Percentiles rank a stretch among this genome's conserved stretches.
Conservation (phyloP, 2,888 invertebrate species). For the Atethmia centrago region DNA sequence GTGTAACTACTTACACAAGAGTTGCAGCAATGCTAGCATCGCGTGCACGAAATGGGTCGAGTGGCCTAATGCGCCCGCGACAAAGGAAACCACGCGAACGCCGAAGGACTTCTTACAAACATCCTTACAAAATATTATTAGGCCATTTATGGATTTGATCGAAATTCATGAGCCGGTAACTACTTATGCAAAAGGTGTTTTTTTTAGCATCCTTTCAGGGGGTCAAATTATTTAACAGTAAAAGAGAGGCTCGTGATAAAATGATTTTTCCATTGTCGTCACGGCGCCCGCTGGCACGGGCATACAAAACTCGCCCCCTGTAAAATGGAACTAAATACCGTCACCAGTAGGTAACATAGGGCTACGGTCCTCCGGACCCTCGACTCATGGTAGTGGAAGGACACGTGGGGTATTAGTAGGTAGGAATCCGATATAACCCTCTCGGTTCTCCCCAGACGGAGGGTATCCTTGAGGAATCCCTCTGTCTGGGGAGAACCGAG, state of each 20-base stretch:
- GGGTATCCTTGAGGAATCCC: too few species aligned
- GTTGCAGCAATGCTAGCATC: constrained; percentile 50
- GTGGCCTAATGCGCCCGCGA: constrained; percentile 37
- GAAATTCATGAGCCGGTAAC: not conserved
- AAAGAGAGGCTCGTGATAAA: not conserved
- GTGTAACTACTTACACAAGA: constrained; percentile 38
- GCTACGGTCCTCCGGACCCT: too few species aligned
- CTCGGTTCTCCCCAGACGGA: not conserved
- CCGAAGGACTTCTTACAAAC: constrained; percentile 53
- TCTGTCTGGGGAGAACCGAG: too few species aligned
- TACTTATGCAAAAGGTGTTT: not conserved
- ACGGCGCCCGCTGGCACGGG: too few species aligned
- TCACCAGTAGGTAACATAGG: not conserved
- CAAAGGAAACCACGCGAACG: constrained; percentile 38
- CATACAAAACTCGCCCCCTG: too few species aligned
- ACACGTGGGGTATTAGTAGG: not conserved
- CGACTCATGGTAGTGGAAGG: too few species aligned
- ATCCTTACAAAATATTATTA: constrained; percentile 48
- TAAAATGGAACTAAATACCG: not conserved
- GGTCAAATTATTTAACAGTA: not conserved
- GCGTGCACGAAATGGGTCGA: constrained; percentile 62
- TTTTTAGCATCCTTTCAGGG: not conserved
- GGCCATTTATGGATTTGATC: not conserved
- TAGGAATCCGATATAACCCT: not conserved
- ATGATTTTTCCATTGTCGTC: too few species aligned